Base-by-base conservation (phyloP, 2,797 vertebrate species). In the Rhyacichthys aspro region DNA sequence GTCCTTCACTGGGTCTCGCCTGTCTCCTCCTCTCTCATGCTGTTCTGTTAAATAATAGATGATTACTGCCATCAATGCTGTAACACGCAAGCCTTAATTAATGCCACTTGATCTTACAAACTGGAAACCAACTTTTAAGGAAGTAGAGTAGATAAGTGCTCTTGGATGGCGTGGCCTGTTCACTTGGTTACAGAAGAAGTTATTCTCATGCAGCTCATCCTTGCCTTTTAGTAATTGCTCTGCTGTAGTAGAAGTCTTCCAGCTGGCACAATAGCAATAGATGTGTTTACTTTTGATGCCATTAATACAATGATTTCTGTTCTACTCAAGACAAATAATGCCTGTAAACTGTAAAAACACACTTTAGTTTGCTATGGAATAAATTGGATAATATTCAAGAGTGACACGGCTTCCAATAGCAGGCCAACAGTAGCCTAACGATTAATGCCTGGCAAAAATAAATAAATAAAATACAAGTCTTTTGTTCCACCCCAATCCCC, bases 381-480 rank as follows among this genome's bases (percentile, higher is more conserved):
- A 56, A 64, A 55, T 34, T 62, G 52, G 18, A n/a, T 60, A 49
- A 42, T 10, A 54, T 28, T 32, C 11, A 5, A 8, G 5, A 28
- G 23, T 5, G 23, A 28, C 23, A 28, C 23, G 4, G 58, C 36
- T 19, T 59, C 16, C 15, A 71, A 53, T 45, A 78, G 71, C 41
- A 73, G 75, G 33, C 67, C 57, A 63, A 84, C 76, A 52, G 83
- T 79, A 84, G 83, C 74, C 63, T 67, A 59, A 81, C 70, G 58
- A 49, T 81, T 76, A 63, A 50, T 56, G 67, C 43, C 58, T 71
- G 58, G 53, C 1, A 9, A 59, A 77, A 68, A n/a, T n/a, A 72
- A 48, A 16, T 33, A 47, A 46, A 7, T 50, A 75, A 68, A 74
- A 50, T 50, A n/a, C 41, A 43, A 44, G 52, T 37, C 59, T 58